Conservation (phyloP, 2,113 vertebrate species). For the Haliaeetus leucogaster region DNA sequence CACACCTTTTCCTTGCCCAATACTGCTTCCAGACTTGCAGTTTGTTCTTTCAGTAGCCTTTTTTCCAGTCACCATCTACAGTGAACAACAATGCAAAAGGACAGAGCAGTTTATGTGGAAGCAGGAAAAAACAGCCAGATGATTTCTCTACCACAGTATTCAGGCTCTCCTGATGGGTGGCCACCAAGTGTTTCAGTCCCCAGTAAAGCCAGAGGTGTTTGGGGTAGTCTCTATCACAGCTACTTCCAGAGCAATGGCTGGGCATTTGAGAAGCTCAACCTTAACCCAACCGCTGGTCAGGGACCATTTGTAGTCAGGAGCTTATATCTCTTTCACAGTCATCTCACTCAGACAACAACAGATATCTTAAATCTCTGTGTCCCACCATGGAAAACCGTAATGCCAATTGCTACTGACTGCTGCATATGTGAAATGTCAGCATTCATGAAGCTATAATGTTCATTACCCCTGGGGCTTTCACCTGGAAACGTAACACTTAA, state of each 20-base stretch:
- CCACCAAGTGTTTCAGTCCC: background rate
- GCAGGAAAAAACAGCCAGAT: background rate
- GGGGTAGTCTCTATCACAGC: background rate
- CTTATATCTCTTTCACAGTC: background rate
- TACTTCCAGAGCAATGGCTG: background rate
- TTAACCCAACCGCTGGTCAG: background rate
- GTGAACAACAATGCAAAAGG: background rate
- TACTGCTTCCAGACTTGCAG: background rate
- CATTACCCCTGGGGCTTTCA: background rate
- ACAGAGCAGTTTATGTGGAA: background rate
- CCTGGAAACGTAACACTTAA: background rate
- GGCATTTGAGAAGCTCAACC: background rate
- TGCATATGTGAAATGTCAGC: background rate
- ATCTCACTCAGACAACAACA: background rate
- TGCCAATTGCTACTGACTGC: background rate
- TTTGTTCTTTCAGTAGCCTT: background rate
- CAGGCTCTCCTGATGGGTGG: background rate
- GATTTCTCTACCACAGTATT: background rate
- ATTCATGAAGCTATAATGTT: background rate
- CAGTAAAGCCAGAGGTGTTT: background rate
- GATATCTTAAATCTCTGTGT: background rate
- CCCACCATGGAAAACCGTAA: background rate
- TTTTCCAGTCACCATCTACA: background rate
- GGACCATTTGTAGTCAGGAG: background rate
- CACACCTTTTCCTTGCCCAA: background rate